phyloP scores from a whole-genome alignment of 2,113 vertebrate species.

The Crotalus tigris region DNA sequence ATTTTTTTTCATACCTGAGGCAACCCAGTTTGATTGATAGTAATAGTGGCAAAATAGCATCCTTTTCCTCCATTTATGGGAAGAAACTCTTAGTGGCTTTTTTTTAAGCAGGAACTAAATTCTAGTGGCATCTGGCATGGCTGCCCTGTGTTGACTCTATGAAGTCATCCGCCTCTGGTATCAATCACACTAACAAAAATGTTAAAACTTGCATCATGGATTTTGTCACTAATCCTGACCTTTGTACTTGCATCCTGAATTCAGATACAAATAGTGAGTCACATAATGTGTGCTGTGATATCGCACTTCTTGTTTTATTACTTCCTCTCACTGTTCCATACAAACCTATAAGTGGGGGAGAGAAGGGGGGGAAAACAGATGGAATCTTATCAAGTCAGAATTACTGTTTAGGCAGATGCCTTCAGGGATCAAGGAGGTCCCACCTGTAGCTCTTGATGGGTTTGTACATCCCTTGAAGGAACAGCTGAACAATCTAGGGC shows the following conservation, averaged over 20 bases:
- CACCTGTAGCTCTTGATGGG: neutral
- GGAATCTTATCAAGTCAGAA: neutral
- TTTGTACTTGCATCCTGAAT: neutral
- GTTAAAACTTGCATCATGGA: neutral
- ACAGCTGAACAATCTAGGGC: neutral
- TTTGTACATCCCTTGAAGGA: neutral
- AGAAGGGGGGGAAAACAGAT: neutral
- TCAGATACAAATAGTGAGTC: neutral
- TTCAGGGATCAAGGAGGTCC: neutral
- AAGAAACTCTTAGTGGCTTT: neutral
- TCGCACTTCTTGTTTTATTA: neutral
- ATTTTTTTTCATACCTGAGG: neutral
- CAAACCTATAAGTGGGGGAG: neutral
- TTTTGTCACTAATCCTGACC: neutral
- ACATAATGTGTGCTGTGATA: neutral
- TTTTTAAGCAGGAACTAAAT: neutral
- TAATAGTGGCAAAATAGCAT: neutral
- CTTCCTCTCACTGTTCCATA: neutral
- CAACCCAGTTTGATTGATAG: neutral
- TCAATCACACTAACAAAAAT: neutral
- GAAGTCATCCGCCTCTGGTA: neutral
- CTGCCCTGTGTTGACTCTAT: neutral
- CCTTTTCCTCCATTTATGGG: neutral
- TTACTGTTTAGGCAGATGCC: neutral
- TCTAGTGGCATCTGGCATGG: neutral